Percentiles rank a stretch among this genome's conserved stretches.
phyloP scores from a whole-genome alignment of 2,888 invertebrate genomes.

The Xestia ashworthii region DNA sequence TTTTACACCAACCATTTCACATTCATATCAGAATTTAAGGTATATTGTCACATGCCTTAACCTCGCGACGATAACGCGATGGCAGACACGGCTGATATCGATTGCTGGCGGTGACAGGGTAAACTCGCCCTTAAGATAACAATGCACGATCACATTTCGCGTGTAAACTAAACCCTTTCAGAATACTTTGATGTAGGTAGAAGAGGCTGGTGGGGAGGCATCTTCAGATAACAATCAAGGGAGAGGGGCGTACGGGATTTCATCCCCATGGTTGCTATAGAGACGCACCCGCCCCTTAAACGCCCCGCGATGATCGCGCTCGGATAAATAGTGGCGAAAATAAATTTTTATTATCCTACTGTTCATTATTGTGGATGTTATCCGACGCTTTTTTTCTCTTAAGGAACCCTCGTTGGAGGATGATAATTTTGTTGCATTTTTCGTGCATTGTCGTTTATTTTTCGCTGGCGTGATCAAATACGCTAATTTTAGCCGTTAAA shows the following conservation, averaged over 20 bases:
- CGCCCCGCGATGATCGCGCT: slow-evolving; percentile 86
- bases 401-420: slow-evolving; percentile 82
- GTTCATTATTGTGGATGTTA: slow-evolving; percentile 87
- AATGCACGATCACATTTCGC: slow-evolving; percentile 73
- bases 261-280: slow-evolving; percentile 84
- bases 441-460: slow-evolving; percentile 60
- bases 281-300: slow-evolving; percentile 84
- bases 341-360: slow-evolving; percentile 87
- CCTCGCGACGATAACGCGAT: slow-evolving; percentile 62
- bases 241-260: slow-evolving; percentile 85
- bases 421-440: slow-evolving; percentile 70
- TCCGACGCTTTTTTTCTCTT: slow-evolving; percentile 76
- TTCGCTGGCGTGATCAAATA: neutral
- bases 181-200: slow-evolving; percentile 83
- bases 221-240: slow-evolving; percentile 89
- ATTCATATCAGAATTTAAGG: slow-evolving; percentile 65
- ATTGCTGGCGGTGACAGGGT: slow-evolving; percentile 67
- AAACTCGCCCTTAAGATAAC: slow-evolving; percentile 67
- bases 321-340: slow-evolving; percentile 86
- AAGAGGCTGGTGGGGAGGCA: slow-evolving; percentile 84
- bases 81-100: slow-evolving; percentile 73
- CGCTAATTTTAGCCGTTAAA: neutral
- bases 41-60: slow-evolving; percentile 70
- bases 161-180: slow-evolving; percentile 85
- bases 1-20: slow-evolving; percentile 59